Base-by-base conservation (phyloP, 2,888 invertebrate species). In the Pseudoips prasinana region DNA sequence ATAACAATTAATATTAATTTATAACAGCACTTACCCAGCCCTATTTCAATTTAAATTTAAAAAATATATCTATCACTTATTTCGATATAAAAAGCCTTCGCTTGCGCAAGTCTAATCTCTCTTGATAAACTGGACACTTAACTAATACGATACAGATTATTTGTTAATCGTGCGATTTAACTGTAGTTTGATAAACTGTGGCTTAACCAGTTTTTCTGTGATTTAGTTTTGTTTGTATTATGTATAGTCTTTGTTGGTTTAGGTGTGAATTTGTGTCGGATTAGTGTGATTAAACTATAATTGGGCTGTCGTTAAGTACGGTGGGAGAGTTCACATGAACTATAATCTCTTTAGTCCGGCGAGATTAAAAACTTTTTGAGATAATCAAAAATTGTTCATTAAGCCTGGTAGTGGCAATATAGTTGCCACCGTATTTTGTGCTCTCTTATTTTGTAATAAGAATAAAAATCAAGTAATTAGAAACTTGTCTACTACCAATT, bases 121-220 rank as follows among this genome's bases (percentile, higher is more conserved):
- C 35, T 43, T 56, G 63, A 68, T 65, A 66, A 60, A 59, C 56
- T 45, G 58, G 72, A 72, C 69, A 63, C 54, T n/a, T n/a, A n/a
- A n/a, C n/a, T 69, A 72, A 72, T 70, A 48, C 63, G 58, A 46
- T 58, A 56, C 53, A 64, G 63, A 66, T 71, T 67, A 66, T 65
- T 67, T 53, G 64, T 67, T 66, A 69, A 72, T 71, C 64, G 44
- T 25, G 35, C 37, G 48, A 48, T 57, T 52, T 60, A 54, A 63
- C 61, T 52, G 57, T 64, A 49, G 38, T 53, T 41, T 39, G 46
- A 54, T 57, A 46, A 42, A 47, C 49, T n/a, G n/a, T n/a, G n/a
- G n/a, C n/a, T 5, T 5, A 14, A 14, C 14, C 14, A 14, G 14
- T 14, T 14, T 5, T 14, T 5, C 14, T 14, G 5, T 14, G 2